phyloP scores from a whole-genome alignment of 1,140 invertebrate genomes.

The Subanguina moxae region DNA sequence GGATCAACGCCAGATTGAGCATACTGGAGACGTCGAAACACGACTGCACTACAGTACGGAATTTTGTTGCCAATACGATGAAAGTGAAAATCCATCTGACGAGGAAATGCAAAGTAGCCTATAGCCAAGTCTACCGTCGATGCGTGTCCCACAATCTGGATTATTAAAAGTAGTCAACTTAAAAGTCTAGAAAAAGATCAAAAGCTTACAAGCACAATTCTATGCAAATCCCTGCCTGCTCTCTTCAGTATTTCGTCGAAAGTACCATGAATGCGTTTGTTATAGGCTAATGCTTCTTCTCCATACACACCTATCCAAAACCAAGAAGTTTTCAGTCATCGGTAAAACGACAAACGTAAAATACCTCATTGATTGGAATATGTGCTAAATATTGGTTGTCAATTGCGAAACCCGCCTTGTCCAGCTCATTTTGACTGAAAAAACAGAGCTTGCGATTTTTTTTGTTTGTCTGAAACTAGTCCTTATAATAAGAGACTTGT shows the following conservation, averaged over 20 bases:
- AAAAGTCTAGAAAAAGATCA: too few species aligned
- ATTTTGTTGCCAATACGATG: slow-evolving; percentile 25
- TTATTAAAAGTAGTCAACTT: not conserved
- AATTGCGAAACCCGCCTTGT: slow-evolving; percentile 4
- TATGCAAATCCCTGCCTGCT: not conserved
- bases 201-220: not conserved
- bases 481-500: too few species aligned
- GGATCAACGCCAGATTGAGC: not conserved
- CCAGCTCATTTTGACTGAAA: slow-evolving; percentile 9
- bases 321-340: too few species aligned
- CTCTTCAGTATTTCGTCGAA: not conserved
- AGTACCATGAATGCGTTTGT: not conserved
- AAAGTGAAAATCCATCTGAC: slow-evolving; percentile 15
- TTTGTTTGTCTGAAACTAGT: slow-evolving; percentile 58
- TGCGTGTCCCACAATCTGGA: slow-evolving; percentile 43
- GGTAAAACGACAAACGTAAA: too few species aligned
- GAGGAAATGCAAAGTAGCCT: slow-evolving; percentile 23
- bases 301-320: not conserved
- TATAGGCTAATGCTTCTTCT: slow-evolving; percentile 9
- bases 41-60: slow-evolving; percentile 26
- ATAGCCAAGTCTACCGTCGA: slow-evolving; percentile 46
- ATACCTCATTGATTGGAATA: slow-evolving; percentile 19
- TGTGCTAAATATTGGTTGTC: slow-evolving; percentile 15
- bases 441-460: slow-evolving; percentile 60
- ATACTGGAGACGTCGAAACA: slow-evolving; percentile 6